Conservation (phyloP, 2,113 vertebrate species). For the Myrmophylax atrothorax region DNA sequence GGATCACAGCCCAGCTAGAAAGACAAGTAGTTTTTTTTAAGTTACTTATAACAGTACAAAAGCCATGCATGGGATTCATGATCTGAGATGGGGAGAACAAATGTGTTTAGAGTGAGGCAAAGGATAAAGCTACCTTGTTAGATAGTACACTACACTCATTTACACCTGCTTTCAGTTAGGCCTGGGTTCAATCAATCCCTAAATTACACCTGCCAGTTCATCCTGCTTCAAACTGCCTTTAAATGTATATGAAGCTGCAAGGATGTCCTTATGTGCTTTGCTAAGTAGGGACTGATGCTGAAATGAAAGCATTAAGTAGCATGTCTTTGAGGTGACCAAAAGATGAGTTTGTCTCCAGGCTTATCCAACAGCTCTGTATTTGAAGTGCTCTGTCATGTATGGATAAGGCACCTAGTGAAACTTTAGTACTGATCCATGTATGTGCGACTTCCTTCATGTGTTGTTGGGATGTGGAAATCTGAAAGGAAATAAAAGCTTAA, state of each 20-base stretch:
- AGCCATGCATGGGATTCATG: not conserved
- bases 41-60: not conserved
- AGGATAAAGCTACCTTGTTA: not conserved
- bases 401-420: not conserved
- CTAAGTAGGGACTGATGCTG: not conserved
- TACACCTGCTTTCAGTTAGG: not conserved
- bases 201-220: not conserved
- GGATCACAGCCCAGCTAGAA: not conserved
- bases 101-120: not conserved
- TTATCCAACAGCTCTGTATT: not conserved
- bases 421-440: not conserved
- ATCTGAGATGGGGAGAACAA: not conserved
- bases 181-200: not conserved
- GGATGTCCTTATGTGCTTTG: not conserved
- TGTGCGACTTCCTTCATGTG: not conserved
- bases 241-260: not conserved
- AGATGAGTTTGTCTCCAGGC: not conserved
- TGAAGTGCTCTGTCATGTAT: not conserved
- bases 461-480: not conserved
- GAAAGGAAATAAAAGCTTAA: not conserved
- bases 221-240: not conserved
- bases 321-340: not conserved
- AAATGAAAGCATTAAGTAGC: not conserved
- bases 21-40: not conserved
- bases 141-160: not conserved